phyloP scores from a whole-genome alignment of 2,888 invertebrate species.

The Pelosia muscerda region DNA sequence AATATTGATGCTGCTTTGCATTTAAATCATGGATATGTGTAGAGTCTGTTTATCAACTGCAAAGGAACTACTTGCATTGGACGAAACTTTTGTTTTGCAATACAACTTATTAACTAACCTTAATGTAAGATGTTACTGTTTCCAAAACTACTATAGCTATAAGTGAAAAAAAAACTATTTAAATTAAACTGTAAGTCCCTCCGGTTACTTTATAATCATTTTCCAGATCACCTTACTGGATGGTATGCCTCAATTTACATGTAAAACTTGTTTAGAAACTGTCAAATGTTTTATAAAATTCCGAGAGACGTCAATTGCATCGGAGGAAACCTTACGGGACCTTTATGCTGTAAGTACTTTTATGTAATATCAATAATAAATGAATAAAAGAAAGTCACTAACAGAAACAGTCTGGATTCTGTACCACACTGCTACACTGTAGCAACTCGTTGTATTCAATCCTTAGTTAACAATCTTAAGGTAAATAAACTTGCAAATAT shows the following conservation, averaged over 20 bases:
- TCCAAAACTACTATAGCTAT: neutral
- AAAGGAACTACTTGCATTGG: conserved; percentile 52
- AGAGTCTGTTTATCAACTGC: conserved; percentile 67
- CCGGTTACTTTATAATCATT: neutral
- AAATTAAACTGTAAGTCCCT: neutral
- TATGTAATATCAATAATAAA: neutral
- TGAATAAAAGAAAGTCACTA: no score
- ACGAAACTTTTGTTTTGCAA: conserved; percentile 58
- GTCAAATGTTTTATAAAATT: conserved; percentile 63
- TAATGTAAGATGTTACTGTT: conserved; percentile 57
- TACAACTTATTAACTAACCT: conserved; percentile 73
- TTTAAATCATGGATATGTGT: conserved; percentile 62
- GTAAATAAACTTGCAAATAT: no score
- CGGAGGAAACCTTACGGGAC: conserved; percentile 58
- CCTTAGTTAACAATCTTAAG: no score
- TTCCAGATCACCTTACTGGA: conserved; percentile 63
- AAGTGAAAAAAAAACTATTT: no score
- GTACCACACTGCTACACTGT: no score
- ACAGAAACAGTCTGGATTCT: no score
- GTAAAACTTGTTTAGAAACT: conserved; percentile 58
- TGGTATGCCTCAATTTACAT: conserved; percentile 64
- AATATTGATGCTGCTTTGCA: neutral
- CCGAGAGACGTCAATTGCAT: conserved; percentile 59
- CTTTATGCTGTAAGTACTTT: conserved; percentile 37
- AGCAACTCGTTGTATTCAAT: no score